Conservation (phyloP, 2,113 vertebrate species). For the Eptatretus burgeri region DNA sequence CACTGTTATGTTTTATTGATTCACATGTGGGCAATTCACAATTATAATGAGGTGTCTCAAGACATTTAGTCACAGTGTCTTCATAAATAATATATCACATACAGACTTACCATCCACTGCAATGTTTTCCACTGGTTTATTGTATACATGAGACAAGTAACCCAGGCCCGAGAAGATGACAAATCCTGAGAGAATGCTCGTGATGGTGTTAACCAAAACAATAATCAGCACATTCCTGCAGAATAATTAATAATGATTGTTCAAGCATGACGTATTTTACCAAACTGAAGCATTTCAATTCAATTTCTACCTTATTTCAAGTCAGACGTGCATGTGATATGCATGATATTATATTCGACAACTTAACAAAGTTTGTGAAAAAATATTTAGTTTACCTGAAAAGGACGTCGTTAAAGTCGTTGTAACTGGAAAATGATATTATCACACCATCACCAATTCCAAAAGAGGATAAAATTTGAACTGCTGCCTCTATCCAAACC, state of each 20-base stretch:
- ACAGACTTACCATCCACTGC: conserved; percentile 22
- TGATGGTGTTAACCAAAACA: conserved; percentile 19
- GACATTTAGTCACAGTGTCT: too few species aligned
- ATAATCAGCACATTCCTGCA: conserved; percentile 22
- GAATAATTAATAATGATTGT: too few species aligned
- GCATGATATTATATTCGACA: too few species aligned
- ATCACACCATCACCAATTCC: conserved; percentile 24
- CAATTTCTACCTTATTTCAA: too few species aligned
- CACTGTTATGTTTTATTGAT: too few species aligned
- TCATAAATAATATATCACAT: too few species aligned
- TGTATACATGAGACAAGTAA: conserved; percentile 24
- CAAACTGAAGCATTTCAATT: too few species aligned
- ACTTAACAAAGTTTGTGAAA: too few species aligned
- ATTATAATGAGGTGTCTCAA: too few species aligned
- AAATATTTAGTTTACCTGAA: conserved; percentile 14
- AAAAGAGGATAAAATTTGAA: conserved; percentile 26
- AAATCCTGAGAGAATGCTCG: conserved; percentile 25
- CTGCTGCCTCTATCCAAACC: conserved; percentile 28
- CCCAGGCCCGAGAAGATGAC: conserved; percentile 30
- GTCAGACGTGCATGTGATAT: too few species aligned
- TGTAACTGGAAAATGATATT: conserved; percentile 29
- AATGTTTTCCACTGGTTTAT: conserved; percentile 24
- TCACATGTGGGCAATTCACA: too few species aligned
- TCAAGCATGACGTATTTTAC: too few species aligned
- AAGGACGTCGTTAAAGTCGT: conserved; percentile 27